Base-by-base conservation (phyloP, 2,797 vertebrate genomes). In the Artibeus lituratus region DNA sequence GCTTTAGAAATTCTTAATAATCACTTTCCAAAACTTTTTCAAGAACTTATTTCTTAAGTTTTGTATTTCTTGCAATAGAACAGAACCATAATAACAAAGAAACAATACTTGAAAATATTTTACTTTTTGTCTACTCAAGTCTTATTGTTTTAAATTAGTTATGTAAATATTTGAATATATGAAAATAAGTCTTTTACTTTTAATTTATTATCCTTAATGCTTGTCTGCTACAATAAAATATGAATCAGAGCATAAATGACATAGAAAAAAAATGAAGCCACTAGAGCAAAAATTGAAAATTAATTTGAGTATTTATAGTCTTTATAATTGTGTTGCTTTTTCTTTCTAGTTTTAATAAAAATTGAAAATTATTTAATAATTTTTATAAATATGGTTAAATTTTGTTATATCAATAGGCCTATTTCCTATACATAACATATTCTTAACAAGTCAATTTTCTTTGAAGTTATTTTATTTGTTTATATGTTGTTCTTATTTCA, bases 11-110 rank as follows among this genome's bases (percentile, higher is more conserved):
- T 32, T 76, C 78, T 65, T 88, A 85, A 78, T 59, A 15, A n/a
- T 57, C 85, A 96, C 74, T 86, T 97, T 87, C 77, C 94, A 95
- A 96, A 97, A 96, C 74, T 95, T 97, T 94, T 92, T 73, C 7
- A 84, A 92, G 39, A 95, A 95, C 76, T 93, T 95, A 94, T 95
- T 97, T 96, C 90, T 69, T 82, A 92, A 92, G 81, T 86, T 96
- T 95, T 88, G 44, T 73, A 93, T 39, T 96, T 91, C 73, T 97
- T 96, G 80, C 44, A 96, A 65, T 69, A 91, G 94, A 98, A 91
- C 59, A 76, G 89, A 86, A 97, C 94, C 24, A 91, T 87, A 97
- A 96, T 32, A 95, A n/a, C 10, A 21, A 83, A 87, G 22, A 78
- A 85, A 55, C 47, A 81, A 32, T 74, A 94, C 49, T 94, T 97